Conservation (phyloP, 1,140 invertebrate genomes). For the Eupristina koningsbergeri region DNA sequence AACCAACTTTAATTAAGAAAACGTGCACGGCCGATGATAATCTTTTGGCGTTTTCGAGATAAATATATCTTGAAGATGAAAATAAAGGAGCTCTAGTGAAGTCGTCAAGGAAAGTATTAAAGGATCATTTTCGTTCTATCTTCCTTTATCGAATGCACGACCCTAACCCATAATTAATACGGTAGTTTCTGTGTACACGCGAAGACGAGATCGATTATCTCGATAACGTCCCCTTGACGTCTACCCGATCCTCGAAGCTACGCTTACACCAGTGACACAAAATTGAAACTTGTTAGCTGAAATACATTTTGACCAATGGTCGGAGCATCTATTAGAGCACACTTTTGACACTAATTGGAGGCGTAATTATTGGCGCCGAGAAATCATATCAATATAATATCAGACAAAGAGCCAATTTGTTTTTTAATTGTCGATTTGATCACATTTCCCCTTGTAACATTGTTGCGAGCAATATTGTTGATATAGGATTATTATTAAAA, state of each 20-base stretch:
- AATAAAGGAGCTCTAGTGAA: not conserved
- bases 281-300: too few species aligned
- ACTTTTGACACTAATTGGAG: not conserved
- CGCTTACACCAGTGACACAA: not conserved
- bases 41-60: not conserved
- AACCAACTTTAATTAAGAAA: not conserved
- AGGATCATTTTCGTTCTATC: not conserved
- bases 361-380: too few species aligned
- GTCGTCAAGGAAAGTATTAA: not conserved
- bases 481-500: too few species aligned
- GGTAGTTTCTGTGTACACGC: not conserved
- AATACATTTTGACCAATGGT: not conserved
- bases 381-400: too few species aligned
- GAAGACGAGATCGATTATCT: conserved; percentile 10
- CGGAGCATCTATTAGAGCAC: not conserved
- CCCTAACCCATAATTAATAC: not conserved
- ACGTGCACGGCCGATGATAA: not conserved
- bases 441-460: too few species aligned
- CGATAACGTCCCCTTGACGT: not conserved
- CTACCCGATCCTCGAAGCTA: not conserved
- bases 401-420: too few species aligned
- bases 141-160: not conserved
- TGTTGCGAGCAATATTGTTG: too few species aligned
- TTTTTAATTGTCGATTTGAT: too few species aligned
- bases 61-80: not conserved